Base-by-base conservation (phyloP, 2,888 invertebrate genomes). In the Selenia dentaria region DNA sequence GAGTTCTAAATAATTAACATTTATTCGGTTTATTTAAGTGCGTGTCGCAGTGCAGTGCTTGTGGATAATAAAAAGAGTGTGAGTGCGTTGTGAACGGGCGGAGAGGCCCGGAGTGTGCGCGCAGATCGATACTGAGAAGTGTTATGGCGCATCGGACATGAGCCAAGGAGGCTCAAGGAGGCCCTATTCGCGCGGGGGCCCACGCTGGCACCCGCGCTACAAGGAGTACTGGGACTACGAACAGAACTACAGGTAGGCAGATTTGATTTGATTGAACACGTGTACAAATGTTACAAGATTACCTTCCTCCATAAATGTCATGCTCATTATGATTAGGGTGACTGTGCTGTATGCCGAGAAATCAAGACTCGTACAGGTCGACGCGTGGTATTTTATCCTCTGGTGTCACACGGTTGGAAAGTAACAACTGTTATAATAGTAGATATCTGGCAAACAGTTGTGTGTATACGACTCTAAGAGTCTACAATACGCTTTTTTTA, bases 221-320 rank as follows among this genome's bases (percentile, higher is more conserved):
- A 90, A 90, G 75, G 90, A 90, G 50, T 90, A 87, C 70, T 90
- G 89, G 89, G 90, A 89, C 58, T 89, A 87, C 76, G 90, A 90
- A 45, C 89, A 90, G 47, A 89, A 86, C 60, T 90, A 88, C 70
- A 90, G 89, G 89, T 72, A 27, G 6, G 22, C 6, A 22, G 5
- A 22, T 2, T 22, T 6, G 3, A 8, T 6, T 2, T 22, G 3
- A 4, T 22, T 22, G 5, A 22, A 22, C 6, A 22, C 16, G n/a
- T 16, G 16, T 4, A 16, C 16, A 4, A 16, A 16, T 2, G n/a
- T n/a, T n/a, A n/a, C n/a, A n/a, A n/a, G n/a, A n/a, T n/a, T n/a
- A n/a, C n/a, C n/a, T n/a, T n/a, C 16, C 2, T 2, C 16, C 16
- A 16, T 16, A 4, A 8, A 22, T 22, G 8, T 22, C 22, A 22